phyloP scores from a whole-genome alignment of 1,140 invertebrate species.

The Micrasema minimum region DNA sequence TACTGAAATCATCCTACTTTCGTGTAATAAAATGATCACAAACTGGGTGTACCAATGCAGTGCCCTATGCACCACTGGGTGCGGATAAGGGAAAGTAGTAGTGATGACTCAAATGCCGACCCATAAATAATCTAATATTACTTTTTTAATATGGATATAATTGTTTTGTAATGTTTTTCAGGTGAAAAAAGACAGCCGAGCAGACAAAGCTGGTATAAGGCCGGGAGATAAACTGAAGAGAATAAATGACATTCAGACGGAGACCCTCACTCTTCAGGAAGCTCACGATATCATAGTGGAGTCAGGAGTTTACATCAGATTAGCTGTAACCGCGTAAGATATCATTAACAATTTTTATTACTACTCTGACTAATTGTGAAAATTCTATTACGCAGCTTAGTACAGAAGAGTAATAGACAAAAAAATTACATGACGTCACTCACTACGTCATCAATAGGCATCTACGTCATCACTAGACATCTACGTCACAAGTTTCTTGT shows the following conservation, averaged over 20 bases:
- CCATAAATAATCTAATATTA: too few species aligned
- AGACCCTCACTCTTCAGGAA: constrained; percentile 81
- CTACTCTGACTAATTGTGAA: not conserved
- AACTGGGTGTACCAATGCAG: too few species aligned
- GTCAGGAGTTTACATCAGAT: constrained; percentile 57
- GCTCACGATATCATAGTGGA: constrained; percentile 80
- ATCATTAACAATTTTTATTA: not conserved
- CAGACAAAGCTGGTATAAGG: constrained; percentile 84
- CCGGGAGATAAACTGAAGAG: constrained; percentile 84
- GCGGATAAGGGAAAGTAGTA: too few species aligned
- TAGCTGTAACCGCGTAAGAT: constrained; percentile 59
- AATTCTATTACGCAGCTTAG: not conserved
- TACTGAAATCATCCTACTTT: too few species aligned
- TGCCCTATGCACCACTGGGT: too few species aligned
- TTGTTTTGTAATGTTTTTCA: constrained; percentile 62
- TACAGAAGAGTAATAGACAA: not conserved
- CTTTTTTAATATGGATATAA: too few species aligned
- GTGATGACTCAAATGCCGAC: too few species aligned
- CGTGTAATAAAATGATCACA: too few species aligned
- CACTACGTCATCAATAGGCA: too few species aligned
- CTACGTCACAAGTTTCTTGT: too few species aligned
- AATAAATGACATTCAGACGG: constrained; percentile 80
- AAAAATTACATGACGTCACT: not conserved
- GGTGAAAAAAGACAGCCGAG: constrained; percentile 84
- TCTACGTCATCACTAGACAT: too few species aligned